Evolutionary conservation across 2,888 invertebrate genomes (phyloP), one percentile per base, ranked within the genome.

Genomic region (Oasisia sp.): DNA sequence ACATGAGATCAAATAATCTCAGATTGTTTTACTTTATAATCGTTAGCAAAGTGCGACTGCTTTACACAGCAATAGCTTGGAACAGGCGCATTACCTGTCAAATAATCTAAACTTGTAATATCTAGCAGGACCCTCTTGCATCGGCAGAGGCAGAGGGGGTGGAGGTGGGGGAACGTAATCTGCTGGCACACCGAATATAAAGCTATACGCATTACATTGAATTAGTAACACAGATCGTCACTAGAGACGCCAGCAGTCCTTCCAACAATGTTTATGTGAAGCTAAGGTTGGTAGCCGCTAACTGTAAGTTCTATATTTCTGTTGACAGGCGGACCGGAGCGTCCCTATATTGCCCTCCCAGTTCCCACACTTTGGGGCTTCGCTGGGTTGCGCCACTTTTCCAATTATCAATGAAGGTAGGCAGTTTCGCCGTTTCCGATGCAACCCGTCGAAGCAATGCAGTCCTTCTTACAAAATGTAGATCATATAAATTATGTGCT

Each of bases 271-370:
- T 27, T 19, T 74, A 27, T 19, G 14, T 74, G 74, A 27, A n/a
- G n/a, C 74, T 74, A 19, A 27, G 27, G 74, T 74, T n/a, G 74
- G 74, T 74, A n/a, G 74, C 74, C 27, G 74, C 74, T 74, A 74
- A 74, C 74, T 74, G 74, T 27, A 74, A 74, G 19, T 74, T 14
- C 7, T 74, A 74, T 27, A 74, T 74, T 74, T 74, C 74, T 74
- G 74, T 74, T 74, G 74, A 74, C 74, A 74, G 74, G 74, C 27
- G 74, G 27, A 74, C 74, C 74, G 74, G 74, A 74, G n/a, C 74
- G 74, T 27, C 74, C 74, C 19, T 50, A 50, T 50, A n/a, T 74
- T 74, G 27, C 7, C 27, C 74, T 74, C 74, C 74, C 74, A 74
- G 74, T 74, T 19, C 74, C 74, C 74, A 27, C 7, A 5, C n/a